Percentiles rank a stretch among this genome's conserved stretches.
Conservation (phyloP, 1,140 invertebrate species). For the Prorops nasuta region DNA sequence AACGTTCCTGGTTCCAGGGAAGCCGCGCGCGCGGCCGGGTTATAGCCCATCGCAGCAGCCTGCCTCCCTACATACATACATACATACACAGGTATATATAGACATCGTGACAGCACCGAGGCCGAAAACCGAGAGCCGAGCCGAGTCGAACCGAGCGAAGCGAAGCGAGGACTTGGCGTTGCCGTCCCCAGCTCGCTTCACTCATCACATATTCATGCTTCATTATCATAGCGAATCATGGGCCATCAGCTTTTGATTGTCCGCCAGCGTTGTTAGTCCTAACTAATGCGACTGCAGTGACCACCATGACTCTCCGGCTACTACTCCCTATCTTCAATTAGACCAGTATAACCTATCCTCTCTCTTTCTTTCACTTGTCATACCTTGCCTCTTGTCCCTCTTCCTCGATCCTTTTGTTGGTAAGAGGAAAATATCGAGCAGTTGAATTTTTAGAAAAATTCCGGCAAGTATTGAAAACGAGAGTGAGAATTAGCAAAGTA, state of each 20-base stretch:
- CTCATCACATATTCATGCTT: conserved; percentile 57
- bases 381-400: too few species aligned
- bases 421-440: too few species aligned
- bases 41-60: too few species aligned
- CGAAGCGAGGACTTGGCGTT: conserved; percentile 51
- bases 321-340: background rate
- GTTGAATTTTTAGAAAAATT: too few species aligned
- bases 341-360: background rate
- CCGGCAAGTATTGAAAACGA: too few species aligned
- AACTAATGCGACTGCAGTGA: conserved; percentile 56
- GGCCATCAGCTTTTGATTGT: conserved; percentile 59
- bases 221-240: conserved; percentile 60
- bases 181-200: conserved; percentile 48
- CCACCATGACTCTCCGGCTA: conserved; percentile 40
- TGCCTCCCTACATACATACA: too few species aligned
- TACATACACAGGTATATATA: too few species aligned
- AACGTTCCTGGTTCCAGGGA: too few species aligned
- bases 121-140: background rate
- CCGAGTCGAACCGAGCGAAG: conserved; percentile 27
- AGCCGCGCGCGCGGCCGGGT: too few species aligned
- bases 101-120: background rate
- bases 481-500: too few species aligned
- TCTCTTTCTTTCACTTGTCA: background rate
- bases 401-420: too few species aligned
- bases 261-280: conserved; percentile 54